Base-by-base conservation (phyloP, 1,140 invertebrate genomes). In the Contarinia nasturtii region DNA sequence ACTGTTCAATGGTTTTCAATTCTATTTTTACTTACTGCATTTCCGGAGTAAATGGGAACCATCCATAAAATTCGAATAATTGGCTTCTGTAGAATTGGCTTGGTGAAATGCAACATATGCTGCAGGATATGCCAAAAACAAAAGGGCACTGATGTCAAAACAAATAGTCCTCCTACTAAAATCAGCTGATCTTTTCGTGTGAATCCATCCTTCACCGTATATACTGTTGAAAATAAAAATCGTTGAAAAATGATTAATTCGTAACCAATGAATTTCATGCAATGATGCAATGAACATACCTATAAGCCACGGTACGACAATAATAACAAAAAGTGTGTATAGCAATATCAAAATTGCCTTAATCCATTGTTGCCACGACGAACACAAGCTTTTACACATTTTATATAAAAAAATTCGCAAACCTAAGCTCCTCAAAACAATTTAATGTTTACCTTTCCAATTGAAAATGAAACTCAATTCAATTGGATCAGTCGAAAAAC, bases 21-120 rank as follows among this genome's bases (percentile, higher is more conserved):
- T n/a, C n/a, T n/a, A n/a, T n/a, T n/a, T n/a, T n/a, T n/a, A n/a
- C 81, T 81, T 74, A 88, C 83, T 51, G 90, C 87, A 79, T 94
- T 93, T 11, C 90, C 61, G 33, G 89, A 86, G 75, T 96, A 96
- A 56, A 95, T 92, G 52, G 91, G 91, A 44, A 96, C 90, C 91
- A 96, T 96, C 90, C 90, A 95, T 54, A 96, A 62, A 67, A 96
- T 90, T 60, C 92, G 88, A 64, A 92, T 92, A 48, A 96, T 91
- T 65, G 92, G 84, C 68, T 91, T 90, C 49, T 97, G 92, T 50
- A 96, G 67, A 58, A 77, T 80, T 19, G 92, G 91, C 60, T 92
- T 86, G 1, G 84, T 93, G 56, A 92, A 96, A 66, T 95, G 81
- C 47, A 93, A 80, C 57, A 94, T 75, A 69, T 96, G 92, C 64